Base-by-base conservation (phyloP, 2,113 vertebrate genomes). In the Phaethornis superciliosus region DNA sequence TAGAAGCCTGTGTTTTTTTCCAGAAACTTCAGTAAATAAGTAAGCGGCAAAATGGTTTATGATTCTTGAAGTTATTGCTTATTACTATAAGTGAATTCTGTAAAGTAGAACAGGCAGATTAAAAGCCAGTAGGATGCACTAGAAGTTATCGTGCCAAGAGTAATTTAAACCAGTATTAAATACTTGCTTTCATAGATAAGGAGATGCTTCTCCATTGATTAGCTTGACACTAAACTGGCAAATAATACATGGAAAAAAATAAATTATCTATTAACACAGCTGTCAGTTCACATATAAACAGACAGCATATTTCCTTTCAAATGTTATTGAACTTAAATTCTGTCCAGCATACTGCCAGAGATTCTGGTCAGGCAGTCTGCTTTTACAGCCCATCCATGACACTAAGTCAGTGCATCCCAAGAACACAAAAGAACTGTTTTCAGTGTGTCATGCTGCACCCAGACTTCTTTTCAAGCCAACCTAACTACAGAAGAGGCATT, bases 141-240 rank as follows among this genome's bases (percentile, higher is more conserved):
- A 69, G 56, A 94, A 96, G 55, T 91, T 86, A 91, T 81, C 84
- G 64, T 77, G 92, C 87, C 86, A 95, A 86, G 80, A 97, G 78
- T 71, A 75, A 90, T 95, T 95, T 90, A 94, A 95, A 84, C 63
- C 84, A 95, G 94, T 91, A 76, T 85, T 96, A 94, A 97, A 93
- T 94, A 77, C 54, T 97, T 96, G 46, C 83, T 75, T 55, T 93
- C 67, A 91, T 4, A 87, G 91, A 87, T 75, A 96, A 89, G 71
- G 86, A 95, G 75, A 93, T 87, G 54, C 68, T 96, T 71, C 69
- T 83, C 58, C 56, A 8, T 91, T 94, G 94, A 91, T 59, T 67
- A 95, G 63, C 90, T 94, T 89, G 90, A 91, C 55, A 69, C 56
- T 67, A 91, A 95, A 87, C n/a, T 56, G 93, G 81, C 85, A 95